Evolutionary conservation across 2,797 vertebrate species (phyloP), one percentile per base, ranked within the genome.

Genomic region (Anniella stebbinsi): DNA sequence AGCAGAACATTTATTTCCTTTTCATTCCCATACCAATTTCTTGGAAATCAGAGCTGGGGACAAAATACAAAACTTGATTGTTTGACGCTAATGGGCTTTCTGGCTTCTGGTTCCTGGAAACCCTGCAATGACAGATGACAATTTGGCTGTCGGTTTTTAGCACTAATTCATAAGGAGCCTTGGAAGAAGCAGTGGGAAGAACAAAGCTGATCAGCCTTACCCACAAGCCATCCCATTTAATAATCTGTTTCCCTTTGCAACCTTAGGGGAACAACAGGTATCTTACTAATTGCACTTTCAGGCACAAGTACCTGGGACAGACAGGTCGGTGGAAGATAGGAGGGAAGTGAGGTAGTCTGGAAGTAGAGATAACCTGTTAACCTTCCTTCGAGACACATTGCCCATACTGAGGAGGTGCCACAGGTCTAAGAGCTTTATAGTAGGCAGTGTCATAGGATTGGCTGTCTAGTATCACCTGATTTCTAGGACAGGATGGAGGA

Each of bases 1-100:
- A 76, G 93, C 82, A 80, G 83, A 87, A 86, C 92, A 89, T 87
- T 92, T 1, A 41, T 91, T 92, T 81, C 6, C 76, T 80, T 94
- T 93, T 93, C 51, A 92, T 93, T 93, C 92, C 87, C 73, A 36
- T 72, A 48, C 15, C 28, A n/a, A 1, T 87, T 91, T 89, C 83
- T 51, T 89, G 77, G 36, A 90, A 63, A 36, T 66, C 66, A 73
- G 78, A 90, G 4, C 60, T 87, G 21, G 57, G 87, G 63, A 86
- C 91, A 76, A 45, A 83, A 88, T 2, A 2, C 3, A 87, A 45
- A 88, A 84, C 48, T 81, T 88, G 77, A 87, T 88, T 80, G 4
- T 7, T 82, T 73, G 60, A 83, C 60, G 77, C 93, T 45, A 93
- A 85, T 83, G 87, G 85, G 89, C 12, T 57, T 86, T 72, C 25